Base-by-base conservation (phyloP, 2,113 vertebrate species). In the Campylorhamphus procurvoides region DNA sequence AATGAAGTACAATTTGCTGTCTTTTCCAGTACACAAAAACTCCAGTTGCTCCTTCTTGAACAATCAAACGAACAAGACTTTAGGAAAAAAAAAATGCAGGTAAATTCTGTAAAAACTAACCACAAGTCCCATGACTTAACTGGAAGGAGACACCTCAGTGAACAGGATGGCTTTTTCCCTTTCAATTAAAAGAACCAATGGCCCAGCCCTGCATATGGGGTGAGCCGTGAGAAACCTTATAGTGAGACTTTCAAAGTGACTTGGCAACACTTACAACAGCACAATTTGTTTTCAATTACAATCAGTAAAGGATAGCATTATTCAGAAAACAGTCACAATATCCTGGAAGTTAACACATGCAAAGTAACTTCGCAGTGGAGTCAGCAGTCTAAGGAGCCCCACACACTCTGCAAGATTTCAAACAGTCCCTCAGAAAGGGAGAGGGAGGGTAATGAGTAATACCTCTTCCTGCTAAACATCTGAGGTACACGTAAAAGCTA, bases 381-480 rank as follows among this genome's bases (percentile, higher is more conserved):
- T 96, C 94, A 96, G 89, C 76, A 92, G 72, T 50, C 49, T 60
- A 63, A 77, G 73, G 37, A 72, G 90, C 94, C 88, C 87, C 44
- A 29, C 20, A 64, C 0, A 0, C 33, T 96, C 68, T 64, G 60
- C 50, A 90, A 81, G 90, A 44, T 89, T 74, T 75, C 44, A 87
- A 94, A 94, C 40, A 69, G 77, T 68, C 27, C 44, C 23, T 18
- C 27, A 95, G 66, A 94, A 96, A 96, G 31, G 60, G 59, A 39
- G 28, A 31, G 27, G 25, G 35, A 25, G 19, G 49, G 13, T 22
- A 78, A 92, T 89, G 93, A 93, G 86, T 80, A 94, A 97, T 82
- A 58, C 75, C 60, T 90, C 82, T 95, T 95, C 93, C 93, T 93
- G 80, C 52, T 94, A 93, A 96, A 81, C 76, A 90, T 87, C 80